phyloP scores from a whole-genome alignment of 2,797 vertebrate genomes.

The Protosalanx chinensis region DNA sequence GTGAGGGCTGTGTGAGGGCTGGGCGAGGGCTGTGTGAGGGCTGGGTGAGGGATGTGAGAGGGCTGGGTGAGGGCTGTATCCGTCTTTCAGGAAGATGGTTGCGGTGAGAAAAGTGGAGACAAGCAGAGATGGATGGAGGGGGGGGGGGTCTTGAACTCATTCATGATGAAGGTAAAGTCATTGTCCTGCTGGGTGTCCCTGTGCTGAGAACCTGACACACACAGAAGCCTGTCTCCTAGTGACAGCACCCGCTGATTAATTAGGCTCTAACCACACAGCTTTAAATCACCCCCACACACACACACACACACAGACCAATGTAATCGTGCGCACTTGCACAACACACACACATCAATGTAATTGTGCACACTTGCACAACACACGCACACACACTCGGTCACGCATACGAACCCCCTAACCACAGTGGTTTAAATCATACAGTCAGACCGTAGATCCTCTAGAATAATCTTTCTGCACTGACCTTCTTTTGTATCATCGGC shows the following conservation, averaged over 20 bases:
- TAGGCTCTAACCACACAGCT: slow-evolving; percentile 45
- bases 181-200: slow-evolving; percentile 38
- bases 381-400: slow-evolving; percentile 13
- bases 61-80: too few relatives aligned
- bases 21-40: too few relatives aligned
- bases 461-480: slow-evolving; percentile 41
- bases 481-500: slow-evolving; percentile 29
- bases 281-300: slow-evolving; percentile 43
- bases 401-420: slow-evolving; percentile 19
- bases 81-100: not conserved
- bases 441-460: slow-evolving; percentile 32
- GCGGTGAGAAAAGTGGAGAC: slow-evolving; percentile 2
- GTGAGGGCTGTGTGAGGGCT: too few relatives aligned
- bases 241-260: slow-evolving; percentile 54
- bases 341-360: too few relatives aligned
- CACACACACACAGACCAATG: not conserved
- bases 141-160: slow-evolving; percentile 33
- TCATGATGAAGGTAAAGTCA: slow-evolving; percentile 48
- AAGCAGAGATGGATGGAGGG: slow-evolving; percentile 15
- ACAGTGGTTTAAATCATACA: slow-evolving; percentile 48
- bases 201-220: slow-evolving; percentile 34
- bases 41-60: too few relatives aligned
- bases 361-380: too few relatives aligned
- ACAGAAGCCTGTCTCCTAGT: slow-evolving; percentile 41
- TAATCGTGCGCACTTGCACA: not conserved